Evolutionary conservation across 2,797 vertebrate species (phyloP).

Genomic region (Acestrorhynchus altus): DNA sequence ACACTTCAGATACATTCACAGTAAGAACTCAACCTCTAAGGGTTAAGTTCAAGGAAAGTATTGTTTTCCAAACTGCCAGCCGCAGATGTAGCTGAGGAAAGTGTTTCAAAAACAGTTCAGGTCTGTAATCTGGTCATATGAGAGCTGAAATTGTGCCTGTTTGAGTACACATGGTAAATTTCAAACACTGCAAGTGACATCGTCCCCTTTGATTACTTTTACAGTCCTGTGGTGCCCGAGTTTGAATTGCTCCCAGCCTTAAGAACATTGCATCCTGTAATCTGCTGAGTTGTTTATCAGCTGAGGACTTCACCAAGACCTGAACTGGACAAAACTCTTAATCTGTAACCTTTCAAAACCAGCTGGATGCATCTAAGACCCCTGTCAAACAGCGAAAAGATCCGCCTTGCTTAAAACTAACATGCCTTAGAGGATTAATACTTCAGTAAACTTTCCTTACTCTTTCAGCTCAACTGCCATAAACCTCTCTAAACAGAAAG

Average conservation of each 20-base stretch:
- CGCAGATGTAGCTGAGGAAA: background rate
- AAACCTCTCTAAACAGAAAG: conserved; percentile 20
- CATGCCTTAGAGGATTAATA: background rate
- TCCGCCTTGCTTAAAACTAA: background rate
- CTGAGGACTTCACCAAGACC: background rate
- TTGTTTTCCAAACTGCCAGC: conserved; percentile 10
- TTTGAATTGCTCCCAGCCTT: background rate
- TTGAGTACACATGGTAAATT: background rate
- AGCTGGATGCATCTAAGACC: background rate
- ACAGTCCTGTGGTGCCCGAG: background rate
- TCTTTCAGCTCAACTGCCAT: background rate
- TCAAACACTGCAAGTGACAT: background rate
- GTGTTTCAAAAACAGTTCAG: background rate
- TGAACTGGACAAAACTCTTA: background rate
- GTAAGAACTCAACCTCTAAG: background rate
- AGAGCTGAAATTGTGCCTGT: conserved; percentile 4
- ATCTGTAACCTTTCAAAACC: too few species aligned
- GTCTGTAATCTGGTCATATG: conserved; percentile 22
- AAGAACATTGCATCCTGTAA: background rate
- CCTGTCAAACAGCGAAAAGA: background rate
- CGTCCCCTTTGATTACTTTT: background rate
- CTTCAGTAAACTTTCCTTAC: background rate
- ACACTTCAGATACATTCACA: background rate
- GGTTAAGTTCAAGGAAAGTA: background rate
- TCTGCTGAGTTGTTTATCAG: background rate